phyloP scores from a whole-genome alignment of 2,797 vertebrate species.

The Orientallactaga sibirica region DNA sequence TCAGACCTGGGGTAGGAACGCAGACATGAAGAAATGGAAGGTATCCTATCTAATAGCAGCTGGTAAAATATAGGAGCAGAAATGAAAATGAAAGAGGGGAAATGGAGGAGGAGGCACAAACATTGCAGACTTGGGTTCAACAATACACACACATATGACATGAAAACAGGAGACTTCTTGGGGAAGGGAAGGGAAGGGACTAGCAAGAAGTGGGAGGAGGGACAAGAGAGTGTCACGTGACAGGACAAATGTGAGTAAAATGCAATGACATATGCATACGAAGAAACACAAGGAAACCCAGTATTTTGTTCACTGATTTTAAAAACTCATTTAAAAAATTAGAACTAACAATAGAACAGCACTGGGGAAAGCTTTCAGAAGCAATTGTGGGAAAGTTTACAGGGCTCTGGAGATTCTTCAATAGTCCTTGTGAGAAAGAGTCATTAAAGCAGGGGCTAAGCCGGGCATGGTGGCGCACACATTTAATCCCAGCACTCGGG shows the following conservation, averaged over 20 bases:
- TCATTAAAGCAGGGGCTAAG: conserved; percentile 1
- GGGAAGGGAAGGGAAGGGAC: too few relatives aligned
- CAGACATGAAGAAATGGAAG: background rate
- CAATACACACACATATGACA: background rate
- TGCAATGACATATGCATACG: background rate
- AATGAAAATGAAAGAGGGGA: too few relatives aligned
- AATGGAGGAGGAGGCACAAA: background rate
- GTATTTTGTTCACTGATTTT: background rate
- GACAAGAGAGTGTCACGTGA: background rate
- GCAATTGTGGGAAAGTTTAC: background rate
- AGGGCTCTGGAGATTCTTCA: background rate
- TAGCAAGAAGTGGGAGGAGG: background rate
- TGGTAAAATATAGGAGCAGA: background rate
- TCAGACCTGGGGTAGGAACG: background rate
- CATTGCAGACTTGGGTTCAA: background rate
- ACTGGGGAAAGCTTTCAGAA: background rate
- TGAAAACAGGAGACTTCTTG: background rate
- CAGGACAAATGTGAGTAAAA: background rate
- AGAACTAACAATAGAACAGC: background rate
- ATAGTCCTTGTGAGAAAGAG: background rate
- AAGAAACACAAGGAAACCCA: background rate
- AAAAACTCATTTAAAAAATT: background rate
- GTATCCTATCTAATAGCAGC: background rate
- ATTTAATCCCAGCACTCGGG: too few relatives aligned
- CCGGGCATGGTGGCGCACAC: too few relatives aligned